These are phyloP conservation scores for Strix uralensis DNA, from an alignment of 2,113 vertebrate species.

Conservation along the genomic window DNA sequence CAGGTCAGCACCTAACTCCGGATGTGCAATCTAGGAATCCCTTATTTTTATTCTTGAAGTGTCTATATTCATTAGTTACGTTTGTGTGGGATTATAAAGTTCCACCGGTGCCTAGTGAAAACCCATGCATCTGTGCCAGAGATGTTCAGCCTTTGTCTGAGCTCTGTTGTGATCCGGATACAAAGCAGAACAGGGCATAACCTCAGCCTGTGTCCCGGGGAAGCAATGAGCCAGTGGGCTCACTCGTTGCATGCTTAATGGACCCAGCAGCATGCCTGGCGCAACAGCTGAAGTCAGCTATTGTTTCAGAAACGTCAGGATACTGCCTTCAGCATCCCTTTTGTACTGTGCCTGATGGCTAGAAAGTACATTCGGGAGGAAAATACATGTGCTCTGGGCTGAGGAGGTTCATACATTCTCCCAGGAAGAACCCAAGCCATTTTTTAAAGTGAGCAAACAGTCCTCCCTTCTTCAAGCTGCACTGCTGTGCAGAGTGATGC, in stretches of 20 bases:
- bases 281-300: neutral
- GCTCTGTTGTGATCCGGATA: neutral
- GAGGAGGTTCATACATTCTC: neutral
- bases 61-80: neutral
- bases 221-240: neutral
- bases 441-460: neutral
- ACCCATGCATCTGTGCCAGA: neutral
- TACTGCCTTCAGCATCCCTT: neutral
- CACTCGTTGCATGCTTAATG: neutral
- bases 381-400: neutral
- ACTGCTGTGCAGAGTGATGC: neutral
- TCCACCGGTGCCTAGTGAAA: neutral
- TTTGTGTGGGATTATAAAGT: neutral
- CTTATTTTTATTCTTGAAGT: neutral
- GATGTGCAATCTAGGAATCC: neutral
- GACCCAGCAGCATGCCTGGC: neutral
- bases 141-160: neutral
- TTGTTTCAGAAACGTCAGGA: neutral
- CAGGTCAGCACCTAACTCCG: neutral
- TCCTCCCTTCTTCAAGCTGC: neutral
- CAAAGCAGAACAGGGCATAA: neutral
- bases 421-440: neutral
- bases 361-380: neutral
- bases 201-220: neutral
- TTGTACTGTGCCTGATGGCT: neutral